A percentile compares a stretch with the other conserved stretches of the same genome.
These are phyloP conservation scores for Drosophila parthenogenetica DNA, from an alignment of 2,888 invertebrate species.

Conservation along the genomic window DNA sequence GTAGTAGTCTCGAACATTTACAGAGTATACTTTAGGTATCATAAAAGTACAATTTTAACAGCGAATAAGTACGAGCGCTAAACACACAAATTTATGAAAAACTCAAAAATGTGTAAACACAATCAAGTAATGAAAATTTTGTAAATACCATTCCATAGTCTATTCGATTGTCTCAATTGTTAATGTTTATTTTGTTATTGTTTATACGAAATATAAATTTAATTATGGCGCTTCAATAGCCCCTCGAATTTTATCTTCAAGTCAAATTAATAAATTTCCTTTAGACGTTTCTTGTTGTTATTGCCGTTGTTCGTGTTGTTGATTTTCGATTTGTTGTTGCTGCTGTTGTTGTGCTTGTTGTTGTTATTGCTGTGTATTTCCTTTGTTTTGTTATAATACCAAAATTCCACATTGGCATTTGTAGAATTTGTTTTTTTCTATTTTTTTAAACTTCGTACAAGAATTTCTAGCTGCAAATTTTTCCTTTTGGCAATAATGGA, in stretches of 20 bases:
- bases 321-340: conserved; percentile 1
- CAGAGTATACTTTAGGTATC: background rate
- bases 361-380: conserved; percentile 7
- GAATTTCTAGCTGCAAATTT: too few species aligned
- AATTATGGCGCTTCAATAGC: conserved; percentile 24
- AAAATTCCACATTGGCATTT: conserved; percentile 41
- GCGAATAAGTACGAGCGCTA: conserved; percentile 3
- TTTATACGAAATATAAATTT: conserved; percentile 16
- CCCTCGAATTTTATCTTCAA: conserved; percentile 19
- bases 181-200: conserved; percentile 12
- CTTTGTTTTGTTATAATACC: conserved; percentile 38
- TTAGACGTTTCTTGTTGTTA: background rate
- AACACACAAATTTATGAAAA: background rate
- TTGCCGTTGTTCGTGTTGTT: conserved; percentile 1
- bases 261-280: conserved; percentile 28
- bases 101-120: conserved; percentile 4
- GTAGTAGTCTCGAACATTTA: too few species aligned
- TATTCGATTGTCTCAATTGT: conserved; percentile 3
- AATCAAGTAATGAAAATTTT: background rate
- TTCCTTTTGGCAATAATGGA: too few species aligned
- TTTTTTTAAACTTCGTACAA: too few species aligned
- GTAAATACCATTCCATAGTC: conserved; percentile 22
- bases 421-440: conserved; percentile 1
- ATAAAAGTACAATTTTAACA: background rate
- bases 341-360: background rate